Evolutionary conservation across 1,140 invertebrate species (phyloP), one percentile per base, ranked within the genome.

Genomic region (Babylonia areolata): DNA sequence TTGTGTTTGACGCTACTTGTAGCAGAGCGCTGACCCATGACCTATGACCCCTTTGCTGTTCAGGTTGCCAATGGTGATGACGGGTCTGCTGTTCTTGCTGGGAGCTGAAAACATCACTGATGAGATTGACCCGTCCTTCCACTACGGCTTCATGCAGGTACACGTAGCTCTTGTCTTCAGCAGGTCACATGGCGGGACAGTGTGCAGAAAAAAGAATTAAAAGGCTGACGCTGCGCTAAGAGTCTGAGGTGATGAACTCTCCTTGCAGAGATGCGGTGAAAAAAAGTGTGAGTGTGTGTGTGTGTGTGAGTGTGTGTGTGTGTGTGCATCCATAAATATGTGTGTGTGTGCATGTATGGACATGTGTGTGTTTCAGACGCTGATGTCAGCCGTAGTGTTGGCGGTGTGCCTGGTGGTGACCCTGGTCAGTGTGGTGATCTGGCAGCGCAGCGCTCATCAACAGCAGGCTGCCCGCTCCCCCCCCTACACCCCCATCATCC

Each of bases 71-170:
- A 39, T 91, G 37, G 83, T 92, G 31, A 58, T 87, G 39, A 95
- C 96, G 12, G 94, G 94, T 1, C 92, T 96, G 0, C 89, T 97
- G 39, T 93, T 96, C 80, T 89, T 95, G 5, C 93, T 95, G 54
- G 95, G 95, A 20, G 92, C 92, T 75, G 88, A 92, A 37, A 86
- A 93, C 71, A 84, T 96, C 81, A 95, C 96, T 83, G 94, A 95
- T 88, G 97, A 97, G 94, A 96, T 97, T 11, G 97, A 97, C 94
- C 92, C 92, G 0, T 89, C 93, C 12, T 97, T 97, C 94, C 96
- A 97, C 89, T 96, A 97, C 93, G 97, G 97, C 1, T 95, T 95
- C 90, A 94, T 95, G 54, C 97, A 98, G 95, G 96, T 92, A 89
- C 31, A 69, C 12, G 9, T 5, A 75, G 37, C n/a, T 39, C 5